Conservation (phyloP, 2,797 vertebrate genomes). For the Acomys russatus region DNA sequence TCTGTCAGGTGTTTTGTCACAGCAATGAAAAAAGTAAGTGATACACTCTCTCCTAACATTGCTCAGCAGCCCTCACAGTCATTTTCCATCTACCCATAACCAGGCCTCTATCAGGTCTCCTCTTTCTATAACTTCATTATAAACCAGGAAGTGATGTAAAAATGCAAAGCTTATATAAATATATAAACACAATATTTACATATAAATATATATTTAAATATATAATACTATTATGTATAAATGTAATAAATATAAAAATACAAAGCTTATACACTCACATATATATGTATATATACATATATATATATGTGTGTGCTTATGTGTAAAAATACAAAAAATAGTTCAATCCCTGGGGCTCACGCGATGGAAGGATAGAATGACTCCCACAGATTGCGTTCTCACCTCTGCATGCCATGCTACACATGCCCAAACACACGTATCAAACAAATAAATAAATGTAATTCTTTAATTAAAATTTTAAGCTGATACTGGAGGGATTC, state of each 20-base stretch:
- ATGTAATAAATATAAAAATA: neutral
- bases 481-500: neutral
- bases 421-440: neutral
- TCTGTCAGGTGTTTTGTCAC: neutral
- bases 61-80: neutral
- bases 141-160: slow-evolving; percentile 21
- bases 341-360: neutral
- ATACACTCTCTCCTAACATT: neutral
- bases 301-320: neutral
- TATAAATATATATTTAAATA: neutral
- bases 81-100: neutral
- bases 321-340: neutral
- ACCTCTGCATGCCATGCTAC: neutral
- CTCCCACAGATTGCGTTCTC: neutral
- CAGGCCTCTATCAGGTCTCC: neutral
- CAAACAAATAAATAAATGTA: neutral
- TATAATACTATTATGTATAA: neutral
- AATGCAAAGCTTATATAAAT: slow-evolving; percentile 21
- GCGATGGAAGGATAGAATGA: neutral
- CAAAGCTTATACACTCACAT: neutral
- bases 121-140: slow-evolving; percentile 36
- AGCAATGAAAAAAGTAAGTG: neutral
- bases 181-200: neutral
- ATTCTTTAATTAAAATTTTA: neutral
- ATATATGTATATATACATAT: neutral